Evolutionary conservation across 2,888 invertebrate genomes (phyloP), one percentile per base, ranked within the genome.

Genomic region (Octonoba sinensis): DNA sequence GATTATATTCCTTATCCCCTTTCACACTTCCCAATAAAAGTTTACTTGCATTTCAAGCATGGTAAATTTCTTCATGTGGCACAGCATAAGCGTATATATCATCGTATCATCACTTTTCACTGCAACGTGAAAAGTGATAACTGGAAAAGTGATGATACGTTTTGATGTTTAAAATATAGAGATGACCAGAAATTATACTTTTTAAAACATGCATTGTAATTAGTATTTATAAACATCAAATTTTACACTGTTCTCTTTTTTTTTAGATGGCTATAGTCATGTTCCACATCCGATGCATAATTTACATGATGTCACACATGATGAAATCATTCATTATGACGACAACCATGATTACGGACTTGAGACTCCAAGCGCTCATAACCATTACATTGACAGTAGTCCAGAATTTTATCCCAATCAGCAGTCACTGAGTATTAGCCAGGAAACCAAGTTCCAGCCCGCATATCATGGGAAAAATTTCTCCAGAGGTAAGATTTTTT

Each of bases 221-320:
- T 36, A n/a, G n/a, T 36, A 36, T 36, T 36, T 36, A 1, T 8
- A 36, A 3, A 36, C 36, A 36, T 36, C 11, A 36, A 36, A 6
- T 36, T 36, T 11, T 36, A n/a, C 36, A 36, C 11, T 36, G 16
- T 27, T 51, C 64, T 74, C 13, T 36, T 56, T 67, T 56, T 18
- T 72, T 65, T 13, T 62, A 85, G 85, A 83, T 75, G 83, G 77
- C 16, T 85, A 85, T 69, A 85, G 84, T 51, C 85, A 85, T 79
- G 82, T 85, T 15, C 46, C 84, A 13, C 85, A 85, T 71, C 84
- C 85, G 11, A 84, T 85, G 82, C 85, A 85, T 67, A 84, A 85
- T 12, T 70, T 85, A 13, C 85, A 85, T 73, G 85, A 85, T 22
- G 83, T 85, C 27, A 81, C 70, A 44, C 85, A 85, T 59, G 85